A percentile compares a stretch with the other conserved stretches of the same genome.
Evolutionary conservation across 2,113 vertebrate species (phyloP).

Genomic region (Nothocercus julius): DNA sequence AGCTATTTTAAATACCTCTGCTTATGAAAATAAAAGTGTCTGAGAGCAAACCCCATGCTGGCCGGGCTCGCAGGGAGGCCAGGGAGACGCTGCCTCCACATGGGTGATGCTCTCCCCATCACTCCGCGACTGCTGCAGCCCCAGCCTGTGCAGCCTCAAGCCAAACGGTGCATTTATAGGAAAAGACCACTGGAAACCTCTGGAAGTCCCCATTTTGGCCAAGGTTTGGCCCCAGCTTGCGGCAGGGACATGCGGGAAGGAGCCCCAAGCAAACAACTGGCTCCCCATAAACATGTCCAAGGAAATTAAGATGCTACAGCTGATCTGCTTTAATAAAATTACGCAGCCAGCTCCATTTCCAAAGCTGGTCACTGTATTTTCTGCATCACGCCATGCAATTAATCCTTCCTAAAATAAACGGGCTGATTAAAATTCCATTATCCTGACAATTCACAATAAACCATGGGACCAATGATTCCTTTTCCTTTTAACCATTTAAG

Average conservation of each 20-base stretch:
- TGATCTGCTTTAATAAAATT: constrained; percentile 72
- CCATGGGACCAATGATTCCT: constrained; percentile 49
- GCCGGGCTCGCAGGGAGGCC: too few species aligned
- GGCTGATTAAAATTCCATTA: constrained; percentile 80
- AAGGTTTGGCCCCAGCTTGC: not conserved
- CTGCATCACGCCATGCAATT: constrained; percentile 73
- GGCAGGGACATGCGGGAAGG: not conserved
- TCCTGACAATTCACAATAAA: constrained; percentile 78
- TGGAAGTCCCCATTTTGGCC: not conserved
- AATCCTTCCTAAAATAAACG: constrained; percentile 80
- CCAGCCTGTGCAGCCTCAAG: not conserved
- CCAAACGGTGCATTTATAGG: not conserved
- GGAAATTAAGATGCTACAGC: constrained; percentile 74
- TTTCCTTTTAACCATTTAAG: constrained; percentile 73
- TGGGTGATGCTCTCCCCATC: too few species aligned
- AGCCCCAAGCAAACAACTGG: constrained; percentile 60
- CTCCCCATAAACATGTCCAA: constrained; percentile 69
- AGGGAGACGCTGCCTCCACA: too few species aligned
- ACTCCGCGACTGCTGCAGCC: too few species aligned
- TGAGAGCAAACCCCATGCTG: not conserved
- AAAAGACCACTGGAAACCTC: not conserved
- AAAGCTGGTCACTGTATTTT: constrained; percentile 51
- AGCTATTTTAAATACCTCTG: constrained; percentile 7
- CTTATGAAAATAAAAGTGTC: not conserved
- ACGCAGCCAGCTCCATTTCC: constrained; percentile 38